Evolutionary conservation across 2,888 invertebrate genomes (phyloP), one percentile per base, ranked within the genome.

Genomic region (Aplocera efformata): DNA sequence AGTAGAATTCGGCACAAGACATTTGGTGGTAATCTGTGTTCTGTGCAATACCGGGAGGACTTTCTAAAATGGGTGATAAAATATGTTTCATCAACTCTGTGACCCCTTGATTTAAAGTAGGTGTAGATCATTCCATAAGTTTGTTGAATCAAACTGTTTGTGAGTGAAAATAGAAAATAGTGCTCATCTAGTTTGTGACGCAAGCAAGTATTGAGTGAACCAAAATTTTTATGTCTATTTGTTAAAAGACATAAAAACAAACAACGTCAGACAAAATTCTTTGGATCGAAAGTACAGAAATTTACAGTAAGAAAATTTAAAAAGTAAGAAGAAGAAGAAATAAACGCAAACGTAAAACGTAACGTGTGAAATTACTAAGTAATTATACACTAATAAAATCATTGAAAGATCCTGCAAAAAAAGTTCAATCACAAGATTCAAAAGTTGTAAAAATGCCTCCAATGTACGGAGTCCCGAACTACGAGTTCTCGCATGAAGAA

Each of bases 91-190:
- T 33, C n/a, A 44, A 30, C 9, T 17, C 13, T 10, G 13, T 32
- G 25, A 6, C 3, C 3, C 8, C 8, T 32, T 22, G n/a, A 34
- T 1, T 21, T 24, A 26, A 17, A 10, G 3, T 21, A 22, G 26
- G 29, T 10, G n/a, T 33, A 10, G 7, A 42, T 34, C 71, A 74
- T 72, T 79, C 75, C 62, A 60, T 62, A 63, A 71, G 64, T 65
- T 79, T 79, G 73, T 56, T 53, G 0, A 34, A 34, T 53, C 63
- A 77, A 76, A 67, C 60, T 70, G 63, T 42, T 69, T 67, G 60
- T 36, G 72, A 77, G 72, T 74, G 70, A 39, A 38, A 6, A 10
- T 26, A 8, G 10, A 10, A 24, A 23, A 21, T 32, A 40, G n/a
- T 42, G 45, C 64, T 66, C 56, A 24, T 23, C 50, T 58, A 30